Conservation (phyloP, 2,888 invertebrate species). For the Thera britannica region DNA sequence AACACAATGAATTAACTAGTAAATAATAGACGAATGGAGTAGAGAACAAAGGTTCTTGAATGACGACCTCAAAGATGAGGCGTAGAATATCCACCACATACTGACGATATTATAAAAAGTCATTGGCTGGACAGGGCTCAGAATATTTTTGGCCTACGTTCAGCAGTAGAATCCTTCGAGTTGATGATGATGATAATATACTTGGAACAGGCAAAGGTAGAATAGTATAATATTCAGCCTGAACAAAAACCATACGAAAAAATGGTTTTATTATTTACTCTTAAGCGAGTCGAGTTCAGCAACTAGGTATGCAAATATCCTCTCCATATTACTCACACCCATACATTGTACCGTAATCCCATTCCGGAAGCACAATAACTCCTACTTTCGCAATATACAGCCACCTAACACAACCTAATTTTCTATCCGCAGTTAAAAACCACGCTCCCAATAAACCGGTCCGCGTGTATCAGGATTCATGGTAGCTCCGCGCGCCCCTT, state of each 20-base stretch:
- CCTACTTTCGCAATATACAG: slow-evolving; percentile 38
- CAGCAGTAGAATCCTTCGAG: no score
- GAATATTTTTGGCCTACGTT: no score
- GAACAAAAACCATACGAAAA: no score
- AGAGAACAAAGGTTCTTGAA: background rate
- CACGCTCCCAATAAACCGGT: slow-evolving; percentile 67
- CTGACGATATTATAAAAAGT: no score
- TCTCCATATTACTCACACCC: slow-evolving; percentile 1
- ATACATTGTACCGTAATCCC: slow-evolving; percentile 17
- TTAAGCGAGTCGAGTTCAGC: background rate
- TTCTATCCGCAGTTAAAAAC: slow-evolving; percentile 54
- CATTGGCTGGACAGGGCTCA: no score
- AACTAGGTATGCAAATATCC: background rate
- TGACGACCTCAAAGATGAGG: no score
- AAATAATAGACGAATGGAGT: background rate
- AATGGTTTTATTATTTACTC: no score
- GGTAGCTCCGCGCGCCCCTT: slow-evolving; percentile 75
- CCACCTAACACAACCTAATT: slow-evolving; percentile 43
- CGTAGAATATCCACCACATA: no score
- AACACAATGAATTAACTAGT: background rate
- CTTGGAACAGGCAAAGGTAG: no score
- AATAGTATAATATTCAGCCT: no score
- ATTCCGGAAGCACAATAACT: slow-evolving; percentile 30
- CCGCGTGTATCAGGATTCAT: slow-evolving; percentile 81
- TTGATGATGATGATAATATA: no score